These are phyloP conservation scores for Chromoteleia sp. DNA, from an alignment of 2,888 invertebrate genomes.

Conservation along the genomic window DNA sequence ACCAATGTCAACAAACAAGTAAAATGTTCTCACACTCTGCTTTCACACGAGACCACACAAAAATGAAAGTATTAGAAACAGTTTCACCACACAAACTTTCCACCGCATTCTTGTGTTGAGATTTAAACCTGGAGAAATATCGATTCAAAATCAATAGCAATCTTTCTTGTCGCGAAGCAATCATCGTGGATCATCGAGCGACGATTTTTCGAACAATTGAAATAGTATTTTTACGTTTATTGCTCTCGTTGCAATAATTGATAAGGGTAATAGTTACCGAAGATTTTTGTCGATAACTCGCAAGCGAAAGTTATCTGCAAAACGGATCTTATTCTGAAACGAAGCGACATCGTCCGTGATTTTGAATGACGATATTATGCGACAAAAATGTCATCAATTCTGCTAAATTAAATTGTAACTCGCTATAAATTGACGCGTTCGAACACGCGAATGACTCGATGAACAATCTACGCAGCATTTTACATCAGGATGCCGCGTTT, in stretches of 20 bases:
- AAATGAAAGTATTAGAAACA: conserved; percentile 26
- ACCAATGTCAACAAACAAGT: conserved; percentile 16
- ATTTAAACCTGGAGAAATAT: not conserved
- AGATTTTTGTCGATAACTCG: not conserved
- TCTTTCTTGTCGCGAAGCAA: too few relatives aligned
- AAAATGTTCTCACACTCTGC: conserved; percentile 31
- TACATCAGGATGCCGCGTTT: not conserved
- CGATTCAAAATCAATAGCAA: too few relatives aligned
- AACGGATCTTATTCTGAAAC: not conserved
- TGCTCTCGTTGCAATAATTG: too few relatives aligned
- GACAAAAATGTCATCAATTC: not conserved
- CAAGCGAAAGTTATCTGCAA: not conserved
- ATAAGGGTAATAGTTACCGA: too few relatives aligned
- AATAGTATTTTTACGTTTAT: too few relatives aligned
- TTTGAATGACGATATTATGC: not conserved
- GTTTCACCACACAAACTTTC: conserved; percentile 37
- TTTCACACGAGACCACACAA: conserved; percentile 32
- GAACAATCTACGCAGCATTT: too few relatives aligned
- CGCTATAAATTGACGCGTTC: too few relatives aligned
- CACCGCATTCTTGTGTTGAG: conserved; percentile 18
- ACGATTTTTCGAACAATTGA: too few relatives aligned
- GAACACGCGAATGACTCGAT: too few relatives aligned
- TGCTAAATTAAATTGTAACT: too few relatives aligned
- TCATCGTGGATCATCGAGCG: too few relatives aligned
- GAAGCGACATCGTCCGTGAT: not conserved